Percentiles rank a stretch among this genome's conserved stretches.
Evolutionary conservation across 2,113 vertebrate species (phyloP).

Genomic region (Thamnophis sirtalis): DNA sequence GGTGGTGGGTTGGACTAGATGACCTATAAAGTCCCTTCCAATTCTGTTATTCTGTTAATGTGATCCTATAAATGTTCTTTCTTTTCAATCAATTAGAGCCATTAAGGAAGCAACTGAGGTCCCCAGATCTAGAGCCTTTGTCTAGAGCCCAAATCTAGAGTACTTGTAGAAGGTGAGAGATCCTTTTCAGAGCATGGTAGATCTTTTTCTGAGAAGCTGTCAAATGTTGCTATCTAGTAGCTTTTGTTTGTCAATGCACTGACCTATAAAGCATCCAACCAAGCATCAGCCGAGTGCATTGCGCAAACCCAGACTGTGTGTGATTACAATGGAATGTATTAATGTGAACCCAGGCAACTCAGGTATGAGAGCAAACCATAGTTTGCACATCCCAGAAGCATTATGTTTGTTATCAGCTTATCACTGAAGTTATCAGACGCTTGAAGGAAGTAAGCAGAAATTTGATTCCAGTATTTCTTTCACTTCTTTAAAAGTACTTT

Average conservation of each 20-base stretch:
- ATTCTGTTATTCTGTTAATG: too few relatives aligned
- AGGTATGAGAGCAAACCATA: background rate
- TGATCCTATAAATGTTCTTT: background rate
- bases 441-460: background rate
- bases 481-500: background rate
- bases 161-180: background rate
- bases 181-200: background rate
- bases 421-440: background rate
- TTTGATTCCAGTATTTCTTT: background rate
- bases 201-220: background rate
- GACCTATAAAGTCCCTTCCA: too few relatives aligned
- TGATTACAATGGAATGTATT: background rate
- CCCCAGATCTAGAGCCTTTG: background rate
- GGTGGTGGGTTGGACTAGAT: too few relatives aligned
- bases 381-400: background rate
- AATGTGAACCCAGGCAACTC: background rate
- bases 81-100: background rate
- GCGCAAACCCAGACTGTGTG: background rate
- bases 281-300: background rate
- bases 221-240: background rate
- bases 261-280: background rate
- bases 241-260: background rate
- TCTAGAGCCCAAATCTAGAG: background rate
- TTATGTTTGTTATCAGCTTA: background rate
- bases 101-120: background rate